Evolutionary conservation across 2,797 vertebrate species (phyloP), one percentile per base, ranked within the genome.

Genomic region (Thaleichthys pacificus): DNA sequence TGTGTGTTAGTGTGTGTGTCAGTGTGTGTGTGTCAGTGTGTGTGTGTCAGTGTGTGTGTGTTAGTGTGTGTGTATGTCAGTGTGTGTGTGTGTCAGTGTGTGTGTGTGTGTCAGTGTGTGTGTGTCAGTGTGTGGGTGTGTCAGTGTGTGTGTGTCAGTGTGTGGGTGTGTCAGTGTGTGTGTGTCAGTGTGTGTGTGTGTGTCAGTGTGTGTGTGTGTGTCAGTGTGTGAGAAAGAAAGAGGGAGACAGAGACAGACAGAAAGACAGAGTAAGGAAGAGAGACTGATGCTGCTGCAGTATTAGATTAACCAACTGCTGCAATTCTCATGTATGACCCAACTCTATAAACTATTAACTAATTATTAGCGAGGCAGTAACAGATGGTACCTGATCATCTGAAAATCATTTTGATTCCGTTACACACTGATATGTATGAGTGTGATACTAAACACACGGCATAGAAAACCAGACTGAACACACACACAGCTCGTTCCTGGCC

Each of bases 211-310:
- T 69, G 32, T 72, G 73, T 26, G 68, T 3, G 71, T 81, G 56
- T 70, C 79, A 24, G 60, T 91, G 92, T 0, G 93, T 94, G 7
- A 94, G 94, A 56, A 15, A 56, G 85, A 89, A 92, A 94, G 84
- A 91, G 93, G 51, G 90, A 0, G 91, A 91, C 77, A 51, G 49
- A 51, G 49, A 51, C 8, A 15, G 14, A 56, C 3, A 56, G 85
- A 89, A 77, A 82, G 85, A 0, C 86, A 91, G 38, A 86, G 77
- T 75, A 87, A 91, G 0, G 90, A 17, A 14, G 49, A 17, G 51
- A 56, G 51, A 56, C 51, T 17, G 51, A 54, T 17, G 19, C 17
- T 12, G 11, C 51, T 56, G 1, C 6, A 56, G 51, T 56, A 11
- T 56, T 56, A 17, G 19, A n/a, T n/a, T 14, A 15, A 51, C 8